phyloP scores from a whole-genome alignment of 2,113 vertebrate species.

The Ceyx cyanopectus region DNA sequence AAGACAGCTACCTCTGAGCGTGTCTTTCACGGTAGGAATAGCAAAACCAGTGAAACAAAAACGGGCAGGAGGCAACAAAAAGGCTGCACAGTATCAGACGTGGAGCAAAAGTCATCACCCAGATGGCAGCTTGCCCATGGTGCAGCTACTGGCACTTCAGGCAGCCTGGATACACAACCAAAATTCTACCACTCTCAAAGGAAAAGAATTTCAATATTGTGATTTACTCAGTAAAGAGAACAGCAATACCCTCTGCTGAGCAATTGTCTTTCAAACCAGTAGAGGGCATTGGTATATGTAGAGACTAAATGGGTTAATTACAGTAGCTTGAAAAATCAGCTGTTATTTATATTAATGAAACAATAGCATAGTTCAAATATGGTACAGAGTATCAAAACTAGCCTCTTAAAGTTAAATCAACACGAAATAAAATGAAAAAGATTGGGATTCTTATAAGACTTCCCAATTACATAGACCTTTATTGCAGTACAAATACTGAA shows the following conservation, averaged over 20 bases:
- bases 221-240: neutral
- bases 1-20: neutral
- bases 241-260: conserved; percentile 17
- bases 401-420: neutral
- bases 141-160: neutral
- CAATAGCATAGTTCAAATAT: neutral
- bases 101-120: neutral
- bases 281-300: conserved; percentile 58
- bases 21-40: accelerated
- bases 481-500: neutral
- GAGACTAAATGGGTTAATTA: neutral
- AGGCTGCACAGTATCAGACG: accelerated
- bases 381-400: neutral
- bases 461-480: neutral
- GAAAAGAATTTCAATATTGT: neutral
- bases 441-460: neutral
- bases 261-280: conserved; percentile 33
- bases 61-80: accelerated
- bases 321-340: neutral
- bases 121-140: neutral
- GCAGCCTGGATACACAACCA: neutral
- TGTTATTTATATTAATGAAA: conserved; percentile 14
- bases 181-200: neutral
- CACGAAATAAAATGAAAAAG: neutral
- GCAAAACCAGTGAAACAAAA: neutral